Evolutionary conservation across 2,113 vertebrate genomes (phyloP).

Genomic region (Microcebus tavaratra): DNA sequence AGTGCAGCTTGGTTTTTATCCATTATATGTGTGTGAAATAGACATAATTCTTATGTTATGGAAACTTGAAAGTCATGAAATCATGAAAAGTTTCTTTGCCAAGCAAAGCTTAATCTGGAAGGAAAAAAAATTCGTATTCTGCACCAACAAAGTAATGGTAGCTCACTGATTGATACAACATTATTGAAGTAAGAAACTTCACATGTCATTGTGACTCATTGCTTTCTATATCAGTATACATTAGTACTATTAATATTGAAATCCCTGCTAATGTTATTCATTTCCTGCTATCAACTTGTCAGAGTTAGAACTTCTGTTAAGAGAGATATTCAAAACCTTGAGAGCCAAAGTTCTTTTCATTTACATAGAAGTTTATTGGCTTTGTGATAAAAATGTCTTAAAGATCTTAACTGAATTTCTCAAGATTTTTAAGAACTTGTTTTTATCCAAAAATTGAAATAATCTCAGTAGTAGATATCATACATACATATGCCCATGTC

Average conservation of each 20-base stretch:
- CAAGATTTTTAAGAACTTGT: background rate
- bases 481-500: background rate
- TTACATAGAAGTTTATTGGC: background rate
- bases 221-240: background rate
- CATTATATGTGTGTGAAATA: background rate
- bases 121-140: background rate
- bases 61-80: background rate
- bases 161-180: background rate
- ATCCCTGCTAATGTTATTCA: background rate
- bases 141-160: background rate
- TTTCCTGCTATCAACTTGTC: slow-evolving; percentile 2
- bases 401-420: background rate
- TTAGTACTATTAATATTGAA: background rate
- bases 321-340: background rate
- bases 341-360: background rate
- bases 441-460: slow-evolving; percentile 8
- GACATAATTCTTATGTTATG: background rate
- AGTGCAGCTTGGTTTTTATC: background rate
- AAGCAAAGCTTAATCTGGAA: background rate
- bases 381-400: slow-evolving; percentile 38
- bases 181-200: background rate
- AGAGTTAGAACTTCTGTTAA: background rate
- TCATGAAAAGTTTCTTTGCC: background rate
- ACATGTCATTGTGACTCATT: background rate
- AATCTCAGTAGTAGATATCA: background rate